Evolutionary conservation across 92 coral and sea anemone genomes (phyloP).

Genomic region (Hydrozoanthus gracilis): DNA sequence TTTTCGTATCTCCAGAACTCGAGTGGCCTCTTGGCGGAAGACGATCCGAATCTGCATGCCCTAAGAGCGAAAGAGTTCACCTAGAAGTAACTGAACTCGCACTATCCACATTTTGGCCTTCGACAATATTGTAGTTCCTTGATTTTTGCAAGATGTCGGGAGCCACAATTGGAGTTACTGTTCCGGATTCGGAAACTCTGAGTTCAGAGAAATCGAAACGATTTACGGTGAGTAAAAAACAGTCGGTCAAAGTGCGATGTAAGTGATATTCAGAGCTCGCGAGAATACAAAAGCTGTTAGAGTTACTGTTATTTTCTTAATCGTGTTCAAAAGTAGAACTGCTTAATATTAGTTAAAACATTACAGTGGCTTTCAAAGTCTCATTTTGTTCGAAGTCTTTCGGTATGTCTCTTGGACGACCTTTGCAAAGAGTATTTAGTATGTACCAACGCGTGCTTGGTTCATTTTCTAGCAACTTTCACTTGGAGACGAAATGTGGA

Average conservation of each 20-base stretch:
- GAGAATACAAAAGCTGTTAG: background rate
- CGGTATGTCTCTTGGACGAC: constrained; percentile 25
- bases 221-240: constrained; percentile 85
- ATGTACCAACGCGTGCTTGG: constrained; percentile 30
- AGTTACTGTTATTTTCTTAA: constrained; percentile 34
- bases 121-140: constrained; percentile 16
- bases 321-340: constrained; percentile 34
- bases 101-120: background rate
- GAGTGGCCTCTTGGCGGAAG: constrained; percentile 23
- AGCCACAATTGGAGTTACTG: constrained; percentile 84
- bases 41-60: constrained; percentile 36
- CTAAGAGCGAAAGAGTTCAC: background rate
- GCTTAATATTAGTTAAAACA: constrained; percentile 8
- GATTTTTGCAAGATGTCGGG: constrained; percentile 53
- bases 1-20: constrained; percentile 1
- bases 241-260: background rate
- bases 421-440: background rate
- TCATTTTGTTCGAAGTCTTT: constrained; percentile 9
- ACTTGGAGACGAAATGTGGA: constrained; percentile 3
- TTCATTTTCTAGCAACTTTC: background rate
- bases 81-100: constrained; percentile 11
- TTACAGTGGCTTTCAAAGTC: constrained; percentile 12
- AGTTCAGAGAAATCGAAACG: constrained; percentile 99
- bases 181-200: constrained; percentile 98
- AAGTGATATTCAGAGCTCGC: background rate